A percentile compares a stretch with the other conserved stretches of the same genome.
Conservation (phyloP, 2,888 invertebrate genomes). For the Brachynemurus nebulosus region DNA sequence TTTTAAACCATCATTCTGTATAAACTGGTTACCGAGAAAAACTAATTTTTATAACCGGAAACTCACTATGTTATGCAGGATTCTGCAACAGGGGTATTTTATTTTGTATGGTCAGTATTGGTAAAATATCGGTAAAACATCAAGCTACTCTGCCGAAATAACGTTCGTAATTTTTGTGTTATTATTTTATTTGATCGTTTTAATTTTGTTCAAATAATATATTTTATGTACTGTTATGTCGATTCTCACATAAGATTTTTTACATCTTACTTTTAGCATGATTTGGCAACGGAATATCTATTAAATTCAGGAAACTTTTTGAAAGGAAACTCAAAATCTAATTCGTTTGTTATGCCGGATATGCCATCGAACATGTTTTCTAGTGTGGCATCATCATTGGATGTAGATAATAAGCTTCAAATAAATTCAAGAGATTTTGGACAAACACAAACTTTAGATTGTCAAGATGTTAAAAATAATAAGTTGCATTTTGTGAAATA, state of each 20-base stretch:
- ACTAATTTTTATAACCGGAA: no score
- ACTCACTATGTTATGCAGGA: no score
- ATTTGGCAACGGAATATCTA: conserved; percentile 1
- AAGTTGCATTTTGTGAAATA: conserved; percentile 49
- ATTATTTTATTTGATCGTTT: no score
- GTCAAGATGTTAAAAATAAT: conserved; percentile 1
- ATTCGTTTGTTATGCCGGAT: background rate
- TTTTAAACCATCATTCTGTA: no score
- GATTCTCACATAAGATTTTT: background rate
- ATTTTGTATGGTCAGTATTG: no score
- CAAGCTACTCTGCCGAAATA: no score
- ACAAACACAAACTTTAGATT: background rate
- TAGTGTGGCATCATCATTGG: background rate
- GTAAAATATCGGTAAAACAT: no score
- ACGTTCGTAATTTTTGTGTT: no score
- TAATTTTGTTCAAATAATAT: no score
- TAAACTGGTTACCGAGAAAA: no score
- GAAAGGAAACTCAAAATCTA: background rate
- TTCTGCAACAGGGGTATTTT: no score
- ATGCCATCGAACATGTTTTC: background rate
- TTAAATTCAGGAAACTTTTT: background rate
- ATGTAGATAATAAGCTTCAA: background rate
- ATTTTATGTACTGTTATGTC: no score
- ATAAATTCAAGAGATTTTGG: background rate
- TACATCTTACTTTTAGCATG: background rate